Evolutionary conservation across 2,797 vertebrate genomes (phyloP).

Genomic region (Setipinna tenuifilis): DNA sequence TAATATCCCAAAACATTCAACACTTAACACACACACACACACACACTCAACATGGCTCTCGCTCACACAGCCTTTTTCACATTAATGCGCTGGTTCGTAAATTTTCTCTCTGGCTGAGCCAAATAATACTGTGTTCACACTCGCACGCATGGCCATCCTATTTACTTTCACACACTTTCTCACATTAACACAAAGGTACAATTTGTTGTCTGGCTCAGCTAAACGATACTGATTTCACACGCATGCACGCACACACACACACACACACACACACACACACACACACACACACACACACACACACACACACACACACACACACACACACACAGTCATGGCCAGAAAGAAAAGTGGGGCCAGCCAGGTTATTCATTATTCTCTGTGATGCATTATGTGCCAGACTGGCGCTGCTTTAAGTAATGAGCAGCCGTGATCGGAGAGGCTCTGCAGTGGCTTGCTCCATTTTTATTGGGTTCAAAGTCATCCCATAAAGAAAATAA

Average conservation of each 20-base stretch:
- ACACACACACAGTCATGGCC: not conserved
- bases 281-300: not conserved
- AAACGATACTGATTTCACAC: not conserved
- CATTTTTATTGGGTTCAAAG: constrained; percentile 17
- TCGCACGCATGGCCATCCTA: not conserved
- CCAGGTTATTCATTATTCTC: constrained; percentile 17
- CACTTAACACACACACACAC: not conserved
- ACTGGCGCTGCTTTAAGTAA: not conserved
- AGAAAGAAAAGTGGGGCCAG: constrained; percentile 6
- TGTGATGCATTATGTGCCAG: constrained; percentile 14
- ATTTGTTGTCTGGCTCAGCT: not conserved
- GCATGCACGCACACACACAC: not conserved
- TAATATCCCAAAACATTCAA: constrained; percentile 27
- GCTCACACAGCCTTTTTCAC: constrained; percentile 23
- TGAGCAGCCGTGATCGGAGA: not conserved
- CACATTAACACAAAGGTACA: not conserved
- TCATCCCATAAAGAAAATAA: not conserved
- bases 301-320: not conserved
- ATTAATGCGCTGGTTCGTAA: too few species aligned
- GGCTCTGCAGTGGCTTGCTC: not conserved
- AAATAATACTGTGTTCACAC: not conserved
- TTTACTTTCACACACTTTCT: not conserved
- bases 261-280: constrained; percentile 18
- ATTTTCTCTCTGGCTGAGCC: too few species aligned
- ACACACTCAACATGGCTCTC: constrained; percentile 6